Evolutionary conservation across 2,888 invertebrate species (phyloP), one percentile per base, ranked within the genome.

Genomic region (Amphiduros pacificus): DNA sequence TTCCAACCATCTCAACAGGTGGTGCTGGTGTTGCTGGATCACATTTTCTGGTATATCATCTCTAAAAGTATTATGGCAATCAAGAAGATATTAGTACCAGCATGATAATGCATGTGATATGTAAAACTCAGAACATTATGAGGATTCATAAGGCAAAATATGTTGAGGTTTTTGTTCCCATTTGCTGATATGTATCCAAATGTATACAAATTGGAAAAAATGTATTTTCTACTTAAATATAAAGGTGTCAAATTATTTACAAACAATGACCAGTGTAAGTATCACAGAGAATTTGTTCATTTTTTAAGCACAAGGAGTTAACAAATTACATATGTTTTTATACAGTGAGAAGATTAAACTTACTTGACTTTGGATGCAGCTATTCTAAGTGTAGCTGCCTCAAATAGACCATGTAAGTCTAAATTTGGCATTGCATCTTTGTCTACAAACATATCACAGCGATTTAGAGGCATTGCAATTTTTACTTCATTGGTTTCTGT

Each of bases 291-390:
- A 2, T 20, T 49, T n/a, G n/a, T 22, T 49, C 40, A 40, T 11
- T 11, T 41, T 20, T n/a, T 20, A 14, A 56, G 22, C 1, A 14
- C 17, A 60, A 22, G 11, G 4, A 31, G 31, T n/a, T 11, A 11
- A 36, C 36, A 36, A 36, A 17, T 9, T 36, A 36, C 36, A 36
- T 17, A 36, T 36, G 36, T 11, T 36, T 36, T 9, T 11, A 17
- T 9, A 11, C 11, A 36, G 9, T 11, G 36, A 36, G 36, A 11
- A 11, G 36, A 44, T 22, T 44, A 52, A 20, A 62, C 65, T 65
- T 68, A 79, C 79, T 75, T 76, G 53, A 79, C 74, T 72, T 77
- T 79, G 3, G 77, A 71, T 11, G 77, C 78, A n/a, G 73, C 62
- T 5, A 65, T 65, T 26, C 79, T 61, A 9, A 79, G 69, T 27